Conservation (phyloP, 2,797 vertebrate species). For the Bovichtus diacanthus region DNA sequence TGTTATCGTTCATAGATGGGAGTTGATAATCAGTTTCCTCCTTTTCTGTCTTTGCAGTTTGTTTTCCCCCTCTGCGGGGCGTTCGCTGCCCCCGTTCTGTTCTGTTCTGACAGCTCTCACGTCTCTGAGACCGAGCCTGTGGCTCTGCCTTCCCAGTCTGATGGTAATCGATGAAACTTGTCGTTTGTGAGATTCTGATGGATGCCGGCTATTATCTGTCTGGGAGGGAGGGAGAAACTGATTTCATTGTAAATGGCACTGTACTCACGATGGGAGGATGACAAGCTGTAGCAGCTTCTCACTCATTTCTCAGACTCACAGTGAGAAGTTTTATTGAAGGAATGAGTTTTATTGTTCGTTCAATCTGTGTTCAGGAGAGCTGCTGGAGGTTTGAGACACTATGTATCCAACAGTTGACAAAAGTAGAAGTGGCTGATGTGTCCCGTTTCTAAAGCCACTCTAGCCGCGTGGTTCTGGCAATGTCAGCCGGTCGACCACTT, state of each 20-base stretch:
- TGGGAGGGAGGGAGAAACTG: slow-evolving; percentile 40
- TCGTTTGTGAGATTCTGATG: slow-evolving; percentile 58
- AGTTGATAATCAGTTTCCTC: slow-evolving; percentile 72
- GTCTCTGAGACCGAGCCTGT: slow-evolving; percentile 40
- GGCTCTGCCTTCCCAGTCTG: slow-evolving; percentile 32
- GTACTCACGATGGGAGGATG: slow-evolving; percentile 33
- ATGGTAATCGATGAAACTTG: slow-evolving; percentile 61
- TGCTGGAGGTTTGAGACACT: slow-evolving; percentile 16
- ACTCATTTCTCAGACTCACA: slow-evolving; percentile 18
- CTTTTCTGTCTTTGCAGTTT: slow-evolving; percentile 44
- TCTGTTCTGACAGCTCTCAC: slow-evolving; percentile 46
- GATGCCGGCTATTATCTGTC: slow-evolving; percentile 67
- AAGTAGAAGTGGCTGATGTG: not conserved
- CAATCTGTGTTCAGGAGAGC: not conserved
- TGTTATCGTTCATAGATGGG: slow-evolving; percentile 60
- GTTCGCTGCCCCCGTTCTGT: slow-evolving; percentile 35
- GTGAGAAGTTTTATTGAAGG: slow-evolving; percentile 9
- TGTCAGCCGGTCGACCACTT: not conserved
- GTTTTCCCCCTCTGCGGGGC: slow-evolving; percentile 21
- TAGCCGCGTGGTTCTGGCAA: too few relatives aligned
- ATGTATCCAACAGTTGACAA: not conserved
- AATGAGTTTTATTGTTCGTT: slow-evolving; percentile 17
- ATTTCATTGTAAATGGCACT: slow-evolving; percentile 42
- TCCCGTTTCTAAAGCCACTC: too few relatives aligned
- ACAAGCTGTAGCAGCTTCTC: slow-evolving; percentile 33